Percentiles rank a stretch among this genome's conserved stretches.
These are phyloP conservation scores for Capreolus pygargus DNA, from an alignment of 2,113 vertebrate genomes.

Conservation along the genomic window DNA sequence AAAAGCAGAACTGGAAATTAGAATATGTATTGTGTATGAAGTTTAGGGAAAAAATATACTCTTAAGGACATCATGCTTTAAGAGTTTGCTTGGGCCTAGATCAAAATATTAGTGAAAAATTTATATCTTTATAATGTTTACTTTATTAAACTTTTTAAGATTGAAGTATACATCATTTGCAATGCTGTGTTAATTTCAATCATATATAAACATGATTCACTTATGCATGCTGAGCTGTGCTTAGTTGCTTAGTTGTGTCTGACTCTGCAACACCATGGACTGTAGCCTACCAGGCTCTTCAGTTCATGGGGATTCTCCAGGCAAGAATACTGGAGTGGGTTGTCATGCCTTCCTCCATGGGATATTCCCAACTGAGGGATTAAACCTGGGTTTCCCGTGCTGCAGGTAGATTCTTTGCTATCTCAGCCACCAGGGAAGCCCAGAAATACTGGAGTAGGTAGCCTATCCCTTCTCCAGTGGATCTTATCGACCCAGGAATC, in stretches of 20 bases:
- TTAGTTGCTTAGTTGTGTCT: accelerated
- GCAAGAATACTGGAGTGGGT: not conserved
- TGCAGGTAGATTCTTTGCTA: not conserved
- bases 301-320: not conserved
- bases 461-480: not conserved
- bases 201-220: not conserved
- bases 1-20: not conserved
- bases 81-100: not conserved
- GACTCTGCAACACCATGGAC: not conserved
- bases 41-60: not conserved
- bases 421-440: not conserved
- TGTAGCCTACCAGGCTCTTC: not conserved
- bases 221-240: not conserved
- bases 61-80: not conserved
- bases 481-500: accelerated
- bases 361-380: not conserved
- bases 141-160: not conserved
- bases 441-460: not conserved
- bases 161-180: not conserved
- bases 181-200: not conserved
- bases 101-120: not conserved
- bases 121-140: not conserved
- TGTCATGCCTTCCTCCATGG: not conserved
- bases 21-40: not conserved
- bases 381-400: not conserved